These are phyloP conservation scores for Sanderia malayensis DNA, from an alignment of 30 jellyfish, hydroid and myxozoan genomes.

Conservation along the genomic window DNA sequence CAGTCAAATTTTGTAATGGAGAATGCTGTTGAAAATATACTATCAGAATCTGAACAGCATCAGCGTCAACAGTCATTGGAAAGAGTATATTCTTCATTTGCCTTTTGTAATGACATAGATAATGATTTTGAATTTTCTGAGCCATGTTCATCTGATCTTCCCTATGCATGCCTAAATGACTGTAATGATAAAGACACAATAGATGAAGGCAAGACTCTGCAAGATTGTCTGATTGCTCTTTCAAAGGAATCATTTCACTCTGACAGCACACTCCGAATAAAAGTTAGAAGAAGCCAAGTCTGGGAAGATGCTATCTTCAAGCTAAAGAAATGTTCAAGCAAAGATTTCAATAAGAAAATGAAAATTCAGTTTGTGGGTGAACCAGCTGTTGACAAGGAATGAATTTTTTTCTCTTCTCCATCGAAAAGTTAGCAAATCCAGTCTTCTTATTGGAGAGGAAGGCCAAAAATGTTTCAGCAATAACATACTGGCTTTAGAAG, in stretches of 20 bases:
- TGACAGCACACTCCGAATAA: neutral
- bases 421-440: neutral
- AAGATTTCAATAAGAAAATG: neutral
- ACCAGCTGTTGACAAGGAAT: conserved; percentile 11
- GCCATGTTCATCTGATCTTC: too few relatives aligned
- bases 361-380: conserved; percentile 7
- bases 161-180: too few relatives aligned
- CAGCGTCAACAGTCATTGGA: conserved; percentile 1
- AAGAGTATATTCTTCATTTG: conserved; percentile 11
- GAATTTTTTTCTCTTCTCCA: conserved; percentile 4
- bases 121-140: conserved; percentile 6
- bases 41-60: too few relatives aligned
- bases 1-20: too few relatives aligned
- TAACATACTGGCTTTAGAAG: neutral
- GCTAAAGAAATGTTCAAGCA: neutral
- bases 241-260: neutral
- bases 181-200: too few relatives aligned
- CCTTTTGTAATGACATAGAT: conserved; percentile 10
- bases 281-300: neutral
- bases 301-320: neutral
- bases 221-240: neutral
- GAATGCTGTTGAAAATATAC: too few relatives aligned
- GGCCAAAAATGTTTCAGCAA: neutral
- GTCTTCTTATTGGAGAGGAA: neutral
- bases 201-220: neutral